Percentiles rank a stretch among this genome's conserved stretches.
Evolutionary conservation across 1,140 invertebrate species (phyloP).

Genomic region (Diorhabda sublineata): DNA sequence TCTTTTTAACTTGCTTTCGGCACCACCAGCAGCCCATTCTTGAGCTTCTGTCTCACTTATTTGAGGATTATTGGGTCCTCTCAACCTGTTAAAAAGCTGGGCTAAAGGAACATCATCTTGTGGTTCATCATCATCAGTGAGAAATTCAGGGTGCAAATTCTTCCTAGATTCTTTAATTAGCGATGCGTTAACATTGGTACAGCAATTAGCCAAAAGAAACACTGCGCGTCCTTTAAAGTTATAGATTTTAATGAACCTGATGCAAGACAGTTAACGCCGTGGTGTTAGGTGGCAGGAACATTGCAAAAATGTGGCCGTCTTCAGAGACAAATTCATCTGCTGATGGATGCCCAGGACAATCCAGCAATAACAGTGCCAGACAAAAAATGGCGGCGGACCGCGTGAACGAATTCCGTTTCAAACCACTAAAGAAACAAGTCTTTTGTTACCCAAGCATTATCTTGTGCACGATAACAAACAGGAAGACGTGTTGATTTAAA

Average conservation of each 20-base stretch:
- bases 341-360: constrained; percentile 23
- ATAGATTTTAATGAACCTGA: constrained; percentile 18
- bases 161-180: no score
- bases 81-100: no score
- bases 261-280: constrained; percentile 31
- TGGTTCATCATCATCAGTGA: constrained; percentile 6
- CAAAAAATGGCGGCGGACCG: constrained; percentile 14
- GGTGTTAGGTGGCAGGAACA: constrained; percentile 46
- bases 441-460: constrained; percentile 5
- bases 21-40: no score
- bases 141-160: constrained; percentile 3
- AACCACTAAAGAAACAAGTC: constrained; percentile 8
- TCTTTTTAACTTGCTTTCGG: not conserved
- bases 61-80: no score
- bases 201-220: not conserved
- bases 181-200: no score
- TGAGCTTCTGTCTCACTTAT: no score
- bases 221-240: constrained; percentile 21
- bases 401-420: constrained; percentile 21
- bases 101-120: not conserved
- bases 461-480: constrained; percentile 39
- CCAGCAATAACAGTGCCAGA: constrained; percentile 19
- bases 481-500: constrained; percentile 28
- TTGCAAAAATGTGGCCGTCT: constrained; percentile 40
- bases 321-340: constrained; percentile 27